phyloP scores from a whole-genome alignment of 2,888 invertebrate species.

The Tetropium fuscum region DNA sequence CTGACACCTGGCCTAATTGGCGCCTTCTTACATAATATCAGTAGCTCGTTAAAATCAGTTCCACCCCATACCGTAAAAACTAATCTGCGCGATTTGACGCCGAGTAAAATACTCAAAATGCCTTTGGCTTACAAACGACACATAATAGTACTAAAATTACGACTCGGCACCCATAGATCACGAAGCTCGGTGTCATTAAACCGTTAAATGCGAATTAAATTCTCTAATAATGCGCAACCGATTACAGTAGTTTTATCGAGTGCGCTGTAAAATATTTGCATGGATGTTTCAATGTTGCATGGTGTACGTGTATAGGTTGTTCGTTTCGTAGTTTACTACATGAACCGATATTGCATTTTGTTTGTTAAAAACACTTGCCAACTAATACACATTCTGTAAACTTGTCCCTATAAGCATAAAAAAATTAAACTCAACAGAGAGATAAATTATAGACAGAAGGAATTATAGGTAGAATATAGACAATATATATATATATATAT shows the following conservation, averaged over 20 bases:
- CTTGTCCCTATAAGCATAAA: too few relatives aligned
- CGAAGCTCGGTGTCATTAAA: background rate
- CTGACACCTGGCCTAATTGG: too few relatives aligned
- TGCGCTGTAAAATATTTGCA: conserved; percentile 16
- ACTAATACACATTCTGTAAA: background rate
- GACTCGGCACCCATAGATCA: background rate
- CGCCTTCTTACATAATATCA: too few relatives aligned
- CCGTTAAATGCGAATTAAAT: background rate
- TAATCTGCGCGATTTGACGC: background rate
- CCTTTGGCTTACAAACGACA: background rate
- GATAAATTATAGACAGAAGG: too few relatives aligned
- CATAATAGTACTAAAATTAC: background rate
- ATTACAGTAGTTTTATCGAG: conserved; percentile 9
- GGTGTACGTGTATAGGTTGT: conserved; percentile 12
- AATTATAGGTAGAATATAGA: too few relatives aligned
- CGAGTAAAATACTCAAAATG: background rate
- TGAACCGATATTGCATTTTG: background rate
- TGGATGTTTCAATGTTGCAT: conserved; percentile 24
- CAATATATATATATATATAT: too few relatives aligned
- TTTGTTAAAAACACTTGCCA: background rate
- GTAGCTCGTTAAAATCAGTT: too few relatives aligned
- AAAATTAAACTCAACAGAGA: too few relatives aligned
- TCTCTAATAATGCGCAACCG: background rate
- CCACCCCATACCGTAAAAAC: too few relatives aligned
- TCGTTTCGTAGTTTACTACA: background rate